Conservation (phyloP, 1,140 invertebrate genomes). For the Drosophila hydei region DNA sequence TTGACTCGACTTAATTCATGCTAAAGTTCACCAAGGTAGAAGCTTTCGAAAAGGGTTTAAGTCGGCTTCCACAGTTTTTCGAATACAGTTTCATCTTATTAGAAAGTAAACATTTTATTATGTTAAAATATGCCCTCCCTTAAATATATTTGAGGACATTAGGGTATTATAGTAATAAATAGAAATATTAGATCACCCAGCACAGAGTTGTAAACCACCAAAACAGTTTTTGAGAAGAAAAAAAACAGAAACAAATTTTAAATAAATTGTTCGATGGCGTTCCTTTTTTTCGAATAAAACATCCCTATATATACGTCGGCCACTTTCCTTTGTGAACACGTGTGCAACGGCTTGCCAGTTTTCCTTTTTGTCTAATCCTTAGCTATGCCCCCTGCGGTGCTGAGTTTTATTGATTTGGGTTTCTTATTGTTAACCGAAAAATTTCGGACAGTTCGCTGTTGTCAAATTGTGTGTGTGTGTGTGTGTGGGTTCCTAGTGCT, state of each 20-base stretch:
- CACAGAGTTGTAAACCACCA: not conserved
- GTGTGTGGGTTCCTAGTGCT: conserved; percentile 30
- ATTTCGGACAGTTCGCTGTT: conserved; percentile 32
- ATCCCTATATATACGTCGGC: conserved; percentile 51
- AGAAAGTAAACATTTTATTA: too few relatives aligned
- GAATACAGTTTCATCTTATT: too few relatives aligned
- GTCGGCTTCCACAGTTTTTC: too few relatives aligned
- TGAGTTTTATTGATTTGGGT: conserved; percentile 75
- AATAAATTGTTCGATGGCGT: conserved; percentile 57
- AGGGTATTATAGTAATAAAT: not conserved
- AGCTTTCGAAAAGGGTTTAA: too few relatives aligned
- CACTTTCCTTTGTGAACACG: conserved; percentile 78
- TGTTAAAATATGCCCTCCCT: too few relatives aligned
- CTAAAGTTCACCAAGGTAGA: too few relatives aligned
- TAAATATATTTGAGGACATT: too few relatives aligned
- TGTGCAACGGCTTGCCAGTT: conserved; percentile 61
- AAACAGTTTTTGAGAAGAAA: conserved; percentile 19
- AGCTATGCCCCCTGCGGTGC: conserved; percentile 66
- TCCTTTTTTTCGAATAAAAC: conserved; percentile 49
- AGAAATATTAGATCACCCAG: not conserved
- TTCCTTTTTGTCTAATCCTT: conserved; percentile 53
- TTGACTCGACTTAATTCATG: too few relatives aligned
- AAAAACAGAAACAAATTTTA: conserved; percentile 51
- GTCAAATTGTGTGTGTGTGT: conserved; percentile 20
- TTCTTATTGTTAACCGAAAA: conserved; percentile 45